These are phyloP conservation scores for Callopanchax toddi DNA, from an alignment of 2,113 vertebrate genomes.

Conservation along the genomic window DNA sequence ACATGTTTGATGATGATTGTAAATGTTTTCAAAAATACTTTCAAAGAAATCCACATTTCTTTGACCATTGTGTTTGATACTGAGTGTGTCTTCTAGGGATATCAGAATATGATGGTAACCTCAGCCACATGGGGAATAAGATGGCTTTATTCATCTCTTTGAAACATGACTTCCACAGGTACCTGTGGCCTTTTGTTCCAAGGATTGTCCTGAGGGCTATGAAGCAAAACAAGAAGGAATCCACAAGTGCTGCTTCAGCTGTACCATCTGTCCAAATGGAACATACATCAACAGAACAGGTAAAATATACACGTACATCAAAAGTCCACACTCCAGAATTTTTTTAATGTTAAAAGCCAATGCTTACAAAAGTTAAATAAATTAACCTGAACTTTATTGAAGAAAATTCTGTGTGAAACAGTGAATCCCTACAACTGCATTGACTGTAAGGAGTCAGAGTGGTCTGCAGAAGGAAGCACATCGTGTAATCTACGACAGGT, in stretches of 20 bases:
- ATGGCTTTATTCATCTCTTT: no score
- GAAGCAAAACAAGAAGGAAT: constrained; percentile 30
- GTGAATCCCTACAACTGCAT: constrained; percentile 78
- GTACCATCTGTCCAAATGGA: constrained; percentile 71
- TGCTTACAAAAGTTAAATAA: no score
- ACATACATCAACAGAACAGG: constrained; percentile 83
- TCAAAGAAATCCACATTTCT: no score
- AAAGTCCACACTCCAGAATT: no score
- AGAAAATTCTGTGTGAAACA: constrained; percentile 28
- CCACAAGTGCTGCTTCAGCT: constrained; percentile 83
- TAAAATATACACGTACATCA: constrained; percentile 39
- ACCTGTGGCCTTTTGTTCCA: constrained; percentile 51
- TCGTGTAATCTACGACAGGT: constrained; percentile 72
- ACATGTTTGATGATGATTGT: no score
- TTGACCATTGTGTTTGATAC: no score
- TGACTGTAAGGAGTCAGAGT: constrained; percentile 76
- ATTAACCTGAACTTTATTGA: no score
- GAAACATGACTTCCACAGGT: constrained; percentile 29
- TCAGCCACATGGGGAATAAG: no score
- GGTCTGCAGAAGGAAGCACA: constrained; percentile 79
- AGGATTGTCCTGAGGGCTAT: constrained; percentile 42
- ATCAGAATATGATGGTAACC: no score
- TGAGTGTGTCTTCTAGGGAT: no score
- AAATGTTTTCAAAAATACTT: no score
- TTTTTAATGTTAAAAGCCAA: no score